Percentiles rank a stretch among this genome's conserved stretches.
phyloP scores from a whole-genome alignment of 1,140 invertebrate species.

The Leptinotarsa lineolata region DNA sequence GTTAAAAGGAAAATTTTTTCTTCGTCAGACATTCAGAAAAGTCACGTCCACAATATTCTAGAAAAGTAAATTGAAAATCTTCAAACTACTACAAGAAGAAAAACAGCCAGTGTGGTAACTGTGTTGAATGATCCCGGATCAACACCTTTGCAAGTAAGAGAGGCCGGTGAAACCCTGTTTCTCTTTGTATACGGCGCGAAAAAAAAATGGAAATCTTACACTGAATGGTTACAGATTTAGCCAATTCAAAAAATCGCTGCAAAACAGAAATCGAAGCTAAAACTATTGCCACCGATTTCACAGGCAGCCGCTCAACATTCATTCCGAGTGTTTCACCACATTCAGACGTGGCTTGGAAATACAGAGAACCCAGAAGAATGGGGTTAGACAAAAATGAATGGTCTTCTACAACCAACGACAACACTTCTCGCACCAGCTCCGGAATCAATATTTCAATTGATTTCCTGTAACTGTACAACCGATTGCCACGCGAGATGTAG shows the following conservation, averaged over 20 bases:
- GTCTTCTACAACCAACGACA: neutral
- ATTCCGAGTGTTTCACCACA: neutral
- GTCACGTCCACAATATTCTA: neutral
- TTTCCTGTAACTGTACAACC: neutral
- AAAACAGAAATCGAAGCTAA: neutral
- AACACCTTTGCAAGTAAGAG: neutral
- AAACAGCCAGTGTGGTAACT: neutral
- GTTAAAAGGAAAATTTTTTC: neutral
- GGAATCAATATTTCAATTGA: neutral
- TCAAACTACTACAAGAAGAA: neutral
- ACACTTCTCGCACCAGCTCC: neutral
- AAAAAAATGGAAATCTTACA: neutral
- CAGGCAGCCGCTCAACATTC: neutral
- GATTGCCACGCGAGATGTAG: neutral
- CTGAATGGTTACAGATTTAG: neutral
- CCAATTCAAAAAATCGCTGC: too few relatives aligned
- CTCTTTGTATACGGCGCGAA: neutral
- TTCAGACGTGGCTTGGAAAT: slow-evolving; percentile 6
- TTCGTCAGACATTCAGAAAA: neutral
- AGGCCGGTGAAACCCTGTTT: neutral
- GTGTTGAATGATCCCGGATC: neutral
- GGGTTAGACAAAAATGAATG: neutral
- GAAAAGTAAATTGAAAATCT: neutral
- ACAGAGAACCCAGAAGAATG: neutral
- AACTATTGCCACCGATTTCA: neutral